Conservation (phyloP, 2,113 vertebrate species). For the Lathamus discolor region DNA sequence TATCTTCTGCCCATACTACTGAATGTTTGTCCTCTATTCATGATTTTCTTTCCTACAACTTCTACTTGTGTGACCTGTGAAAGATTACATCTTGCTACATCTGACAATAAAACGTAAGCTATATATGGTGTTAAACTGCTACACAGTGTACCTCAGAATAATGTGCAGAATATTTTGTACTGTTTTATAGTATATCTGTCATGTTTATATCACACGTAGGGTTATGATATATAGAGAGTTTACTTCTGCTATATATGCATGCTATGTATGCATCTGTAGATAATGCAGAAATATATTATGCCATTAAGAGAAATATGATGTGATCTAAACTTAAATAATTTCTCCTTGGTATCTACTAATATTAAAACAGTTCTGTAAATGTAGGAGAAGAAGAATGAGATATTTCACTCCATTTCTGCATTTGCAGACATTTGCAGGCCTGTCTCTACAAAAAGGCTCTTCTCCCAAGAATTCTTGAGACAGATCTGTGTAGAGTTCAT, state of each 20-base stretch:
- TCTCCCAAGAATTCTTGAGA: neutral
- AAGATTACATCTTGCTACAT: neutral
- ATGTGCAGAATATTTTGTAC: neutral
- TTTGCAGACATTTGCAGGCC: neutral
- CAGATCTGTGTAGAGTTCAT: neutral
- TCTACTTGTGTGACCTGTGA: neutral
- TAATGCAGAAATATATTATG: neutral
- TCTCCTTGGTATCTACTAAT: neutral
- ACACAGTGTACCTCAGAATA: neutral
- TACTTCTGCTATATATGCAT: neutral
- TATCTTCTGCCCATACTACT: neutral
- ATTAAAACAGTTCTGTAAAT: neutral
- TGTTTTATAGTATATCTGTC: neutral
- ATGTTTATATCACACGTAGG: neutral
- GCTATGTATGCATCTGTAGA: neutral
- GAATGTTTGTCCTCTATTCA: neutral
- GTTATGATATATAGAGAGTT: neutral
- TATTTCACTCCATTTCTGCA: neutral
- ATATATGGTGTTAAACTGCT: neutral
- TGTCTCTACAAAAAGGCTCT: neutral
- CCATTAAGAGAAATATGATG: neutral
- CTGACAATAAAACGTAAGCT: neutral
- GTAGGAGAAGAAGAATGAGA: neutral
- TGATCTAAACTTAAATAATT: constrained; percentile 10
- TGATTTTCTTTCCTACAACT: neutral